Evolutionary conservation across 2,888 invertebrate species (phyloP).

Genomic region (Stegana nigrithorax): DNA sequence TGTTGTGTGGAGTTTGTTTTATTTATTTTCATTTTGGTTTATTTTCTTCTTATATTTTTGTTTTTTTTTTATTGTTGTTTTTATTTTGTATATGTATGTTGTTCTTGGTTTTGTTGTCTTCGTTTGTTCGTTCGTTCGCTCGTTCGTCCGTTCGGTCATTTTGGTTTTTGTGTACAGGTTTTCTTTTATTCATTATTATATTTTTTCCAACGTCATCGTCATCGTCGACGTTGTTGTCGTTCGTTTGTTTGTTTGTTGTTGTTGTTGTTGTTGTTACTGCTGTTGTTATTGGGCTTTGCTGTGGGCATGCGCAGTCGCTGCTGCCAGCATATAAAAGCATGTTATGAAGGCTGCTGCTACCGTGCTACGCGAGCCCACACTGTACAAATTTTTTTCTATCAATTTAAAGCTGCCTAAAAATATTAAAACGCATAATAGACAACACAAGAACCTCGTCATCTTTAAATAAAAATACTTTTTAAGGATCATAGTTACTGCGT

Average conservation of each 20-base stretch:
- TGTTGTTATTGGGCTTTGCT: neutral
- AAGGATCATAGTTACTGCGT: no score
- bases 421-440: no score
- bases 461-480: no score
- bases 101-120: no score
- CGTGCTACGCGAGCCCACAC: slow-evolving; percentile 61
- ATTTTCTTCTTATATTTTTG: no score
- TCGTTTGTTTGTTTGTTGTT: neutral
- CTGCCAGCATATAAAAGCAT: slow-evolving; percentile 28
- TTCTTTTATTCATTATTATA: slow-evolving; percentile 42
- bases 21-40: no score
- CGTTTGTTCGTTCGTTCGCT: neutral
- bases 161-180: slow-evolving; percentile 50
- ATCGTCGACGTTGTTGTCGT: slow-evolving; percentile 14
- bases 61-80: no score
- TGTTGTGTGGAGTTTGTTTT: no score
- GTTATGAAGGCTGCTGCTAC: slow-evolving; percentile 52
- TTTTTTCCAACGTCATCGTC: slow-evolving; percentile 53
- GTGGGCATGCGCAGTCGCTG: neutral
- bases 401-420: no score
- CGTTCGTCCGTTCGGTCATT: neutral
- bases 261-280: slow-evolving; percentile 1
- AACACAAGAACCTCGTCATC: no score
- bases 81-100: no score
- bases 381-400: no score